These are phyloP conservation scores for Hylia prasina DNA, from an alignment of 2,113 vertebrate genomes.

Conservation along the genomic window DNA sequence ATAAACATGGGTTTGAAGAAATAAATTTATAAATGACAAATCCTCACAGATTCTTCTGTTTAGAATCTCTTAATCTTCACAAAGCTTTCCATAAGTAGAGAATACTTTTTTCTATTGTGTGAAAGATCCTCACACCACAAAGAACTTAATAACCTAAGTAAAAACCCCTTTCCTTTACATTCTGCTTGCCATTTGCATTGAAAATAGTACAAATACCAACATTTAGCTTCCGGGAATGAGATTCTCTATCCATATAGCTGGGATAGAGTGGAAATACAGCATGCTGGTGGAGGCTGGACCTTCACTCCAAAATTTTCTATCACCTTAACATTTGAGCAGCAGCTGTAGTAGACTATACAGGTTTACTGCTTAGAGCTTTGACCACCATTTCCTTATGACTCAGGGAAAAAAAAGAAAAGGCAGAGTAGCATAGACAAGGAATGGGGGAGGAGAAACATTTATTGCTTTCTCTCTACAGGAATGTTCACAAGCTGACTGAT, in stretches of 20 bases:
- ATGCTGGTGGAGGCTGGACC: neutral
- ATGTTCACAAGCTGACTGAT: neutral
- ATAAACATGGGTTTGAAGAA: neutral
- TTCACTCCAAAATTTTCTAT: neutral
- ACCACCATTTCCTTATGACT: neutral
- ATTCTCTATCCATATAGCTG: neutral
- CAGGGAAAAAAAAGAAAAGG: fast-evolving
- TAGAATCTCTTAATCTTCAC: neutral
- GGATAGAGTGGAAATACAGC: neutral
- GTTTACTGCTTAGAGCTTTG: neutral
- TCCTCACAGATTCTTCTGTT: neutral
- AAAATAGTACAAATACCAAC: neutral
- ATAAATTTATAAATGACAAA: neutral
- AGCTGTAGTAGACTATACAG: neutral
- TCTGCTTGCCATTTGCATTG: neutral
- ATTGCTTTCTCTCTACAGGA: neutral
- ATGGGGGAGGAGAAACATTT: neutral
- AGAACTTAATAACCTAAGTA: neutral
- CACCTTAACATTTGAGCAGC: neutral
- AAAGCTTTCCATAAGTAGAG: neutral
- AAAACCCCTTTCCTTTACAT: neutral
- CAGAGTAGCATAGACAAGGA: neutral
- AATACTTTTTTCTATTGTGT: neutral
- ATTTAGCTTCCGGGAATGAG: neutral
- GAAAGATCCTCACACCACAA: neutral